Base-by-base conservation (phyloP, 2,797 vertebrate species). In the Taenioides sp. region DNA sequence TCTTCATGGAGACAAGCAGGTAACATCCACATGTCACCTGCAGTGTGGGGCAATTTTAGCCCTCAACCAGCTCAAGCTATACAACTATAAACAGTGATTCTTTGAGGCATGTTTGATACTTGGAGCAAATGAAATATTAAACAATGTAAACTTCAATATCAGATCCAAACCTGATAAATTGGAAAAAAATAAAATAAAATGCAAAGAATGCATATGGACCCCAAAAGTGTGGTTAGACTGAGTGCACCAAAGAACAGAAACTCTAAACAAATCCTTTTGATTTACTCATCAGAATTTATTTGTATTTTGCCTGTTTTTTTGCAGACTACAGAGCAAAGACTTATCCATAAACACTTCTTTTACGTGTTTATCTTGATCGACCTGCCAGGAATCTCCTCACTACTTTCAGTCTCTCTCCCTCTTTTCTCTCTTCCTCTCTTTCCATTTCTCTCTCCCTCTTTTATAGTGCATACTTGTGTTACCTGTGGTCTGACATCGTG, bases 271-370 rank as follows among this genome's bases (percentile, higher is more conserved):
- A 10, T 55, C 9, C 20, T 55, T 55, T 55, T 55, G 25, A 59
- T 59, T 22, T 22, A 55, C n/a, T 23, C 12, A 23, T 22, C 7
- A 11, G 54, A 57, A 23, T 57, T 61, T 62, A 7, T 31, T 17
- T 62, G 68, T 65, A 40, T 34, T 23, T 6, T 40, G 22, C 4
- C 14, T 23, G 69, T 59, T 23, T 5, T 2, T 18, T 72, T 74
- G 58, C 69, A 77, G 70, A 69, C 75, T 43, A 27, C 7, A 16
- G 60, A 58, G 34, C 70, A 27, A 63, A 54, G 61, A 16, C 20
- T 14, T 57, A 20, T 5, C 52, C 54, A 17, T 66, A 60, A 69
- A 59, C 40, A 27, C 11, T 11, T 59, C 22, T 57, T 52, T 7
- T 31, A 18, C n/a, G 3, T 12, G 49, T 63, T 37, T 52, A 59